Base-by-base conservation (phyloP, 1,140 invertebrate genomes). In the Drosophila kepulauana region DNA sequence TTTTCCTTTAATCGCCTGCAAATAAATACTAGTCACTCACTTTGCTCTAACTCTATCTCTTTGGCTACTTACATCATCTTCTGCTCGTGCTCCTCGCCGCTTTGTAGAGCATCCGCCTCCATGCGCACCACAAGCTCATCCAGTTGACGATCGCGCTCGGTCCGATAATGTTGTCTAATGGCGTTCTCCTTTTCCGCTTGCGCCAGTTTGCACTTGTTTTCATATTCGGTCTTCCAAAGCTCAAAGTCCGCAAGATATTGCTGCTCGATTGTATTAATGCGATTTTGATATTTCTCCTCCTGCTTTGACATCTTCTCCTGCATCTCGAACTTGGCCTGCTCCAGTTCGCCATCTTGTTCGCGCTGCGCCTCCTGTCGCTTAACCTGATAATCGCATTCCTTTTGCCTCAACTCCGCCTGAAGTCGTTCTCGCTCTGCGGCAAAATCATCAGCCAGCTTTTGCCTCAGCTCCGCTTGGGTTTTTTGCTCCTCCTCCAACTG, bases 1-100 rank as follows among this genome's bases (percentile, higher is more conserved):
- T 96, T 96, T 46, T 97, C 96, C 85, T 95, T 96, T 3, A 96
- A 92, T 67, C 95, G 94, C 79, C 96, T 97, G 71, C 3, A 48
- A 16, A 74, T 74, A n/a, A 79, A 13, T 43, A 1, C 7, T 6
- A 61, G 11, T 41, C 10, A 43, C 46, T 56, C 30, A 64, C 15
- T 11, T 15, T 0, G 5, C 5, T n/a, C 25, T 51, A 5, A 10
- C 1, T n/a, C 1, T 3, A 10, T 3, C 25, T 28, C 1, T n/a
- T 3, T 3, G 13, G 3, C 16, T 28, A 80, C 93, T 94, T 6
- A 84, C 84, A 51, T 16, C 1, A 96, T 93, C 92, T 95, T 95
- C 68, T 93, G 93, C 58, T 96, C 95, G 30, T 93, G 93, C 52
- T 93, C 93, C 74, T 94, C 93, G 57, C 93, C 93, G 57, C 85